A percentile compares a stretch with the other conserved stretches of the same genome.
Conservation (phyloP, 2,888 invertebrate genomes). For the Petrolisthes cinctipes region DNA sequence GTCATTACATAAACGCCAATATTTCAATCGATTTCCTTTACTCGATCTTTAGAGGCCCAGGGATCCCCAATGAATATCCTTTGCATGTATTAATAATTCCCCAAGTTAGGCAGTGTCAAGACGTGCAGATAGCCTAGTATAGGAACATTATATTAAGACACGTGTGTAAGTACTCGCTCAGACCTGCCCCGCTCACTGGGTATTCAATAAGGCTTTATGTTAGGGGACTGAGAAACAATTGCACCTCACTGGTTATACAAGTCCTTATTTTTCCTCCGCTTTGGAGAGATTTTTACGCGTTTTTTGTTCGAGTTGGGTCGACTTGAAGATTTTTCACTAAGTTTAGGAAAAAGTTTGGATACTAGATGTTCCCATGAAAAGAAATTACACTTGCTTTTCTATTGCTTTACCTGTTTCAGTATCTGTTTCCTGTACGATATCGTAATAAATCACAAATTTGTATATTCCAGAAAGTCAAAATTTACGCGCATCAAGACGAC, state of each 20-base stretch:
- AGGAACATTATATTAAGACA: background rate
- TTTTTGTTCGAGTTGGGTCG: slow-evolving; percentile 60
- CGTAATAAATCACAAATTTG: slow-evolving; percentile 49
- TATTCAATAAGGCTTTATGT: slow-evolving; percentile 48
- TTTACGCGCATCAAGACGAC: slow-evolving; percentile 58
- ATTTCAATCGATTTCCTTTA: slow-evolving; percentile 45
- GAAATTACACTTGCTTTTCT: slow-evolving; percentile 44
- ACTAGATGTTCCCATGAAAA: slow-evolving; percentile 53
- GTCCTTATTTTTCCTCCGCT: slow-evolving; percentile 54
- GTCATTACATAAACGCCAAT: slow-evolving; percentile 39
- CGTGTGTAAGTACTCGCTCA: background rate
- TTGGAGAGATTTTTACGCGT: slow-evolving; percentile 55
- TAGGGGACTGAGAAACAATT: slow-evolving; percentile 48
- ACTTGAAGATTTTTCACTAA: slow-evolving; percentile 60
- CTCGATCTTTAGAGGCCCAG: slow-evolving; percentile 9
- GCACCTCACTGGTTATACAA: slow-evolving; percentile 52
- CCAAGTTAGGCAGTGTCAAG: background rate
- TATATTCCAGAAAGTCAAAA: slow-evolving; percentile 61
- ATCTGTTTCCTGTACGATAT: slow-evolving; percentile 36
- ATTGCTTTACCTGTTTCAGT: slow-evolving; percentile 24
- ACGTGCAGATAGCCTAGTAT: background rate
- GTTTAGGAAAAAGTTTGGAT: slow-evolving; percentile 62
- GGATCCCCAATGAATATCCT: slow-evolving; percentile 34
- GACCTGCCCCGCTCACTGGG: background rate
- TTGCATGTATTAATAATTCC: slow-evolving; percentile 27